Conservation (phyloP, 2,888 invertebrate genomes). For the Antheraea yamamai region DNA sequence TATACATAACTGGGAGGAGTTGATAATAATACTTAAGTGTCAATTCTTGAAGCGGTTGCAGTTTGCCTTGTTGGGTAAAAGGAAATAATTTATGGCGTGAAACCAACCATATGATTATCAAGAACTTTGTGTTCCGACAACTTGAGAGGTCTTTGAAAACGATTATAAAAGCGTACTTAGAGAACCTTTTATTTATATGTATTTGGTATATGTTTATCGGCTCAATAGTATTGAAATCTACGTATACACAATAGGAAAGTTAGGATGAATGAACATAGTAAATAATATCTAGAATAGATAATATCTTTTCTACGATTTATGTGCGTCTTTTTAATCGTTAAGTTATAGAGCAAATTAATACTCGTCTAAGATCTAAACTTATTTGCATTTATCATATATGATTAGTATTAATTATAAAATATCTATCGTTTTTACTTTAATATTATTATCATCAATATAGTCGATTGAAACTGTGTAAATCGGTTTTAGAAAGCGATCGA, state of each 20-base stretch:
- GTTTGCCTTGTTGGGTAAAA: slow-evolving; percentile 30
- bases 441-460: neutral
- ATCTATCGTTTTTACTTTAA: neutral
- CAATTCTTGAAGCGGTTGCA: slow-evolving; percentile 31
- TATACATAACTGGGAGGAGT: slow-evolving; percentile 28
- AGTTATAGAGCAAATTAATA: neutral
- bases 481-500: neutral
- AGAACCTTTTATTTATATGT: neutral
- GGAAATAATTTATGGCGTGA: slow-evolving; percentile 25
- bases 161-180: slow-evolving; percentile 1
- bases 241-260: neutral
- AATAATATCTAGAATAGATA: neutral
- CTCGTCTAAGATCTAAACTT: neutral
- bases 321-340: neutral
- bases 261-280: neutral
- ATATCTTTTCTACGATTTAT: neutral
- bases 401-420: neutral
- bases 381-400: neutral
- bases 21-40: slow-evolving; percentile 29
- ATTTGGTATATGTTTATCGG: neutral
- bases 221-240: neutral
- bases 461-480: neutral
- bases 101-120: slow-evolving; percentile 23
- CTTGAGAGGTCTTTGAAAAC: slow-evolving; percentile 11
- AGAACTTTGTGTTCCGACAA: slow-evolving; percentile 7